Evolutionary conservation across 2,797 vertebrate species (phyloP), one percentile per base, ranked within the genome.

Genomic region (Microhierax caerulescens): DNA sequence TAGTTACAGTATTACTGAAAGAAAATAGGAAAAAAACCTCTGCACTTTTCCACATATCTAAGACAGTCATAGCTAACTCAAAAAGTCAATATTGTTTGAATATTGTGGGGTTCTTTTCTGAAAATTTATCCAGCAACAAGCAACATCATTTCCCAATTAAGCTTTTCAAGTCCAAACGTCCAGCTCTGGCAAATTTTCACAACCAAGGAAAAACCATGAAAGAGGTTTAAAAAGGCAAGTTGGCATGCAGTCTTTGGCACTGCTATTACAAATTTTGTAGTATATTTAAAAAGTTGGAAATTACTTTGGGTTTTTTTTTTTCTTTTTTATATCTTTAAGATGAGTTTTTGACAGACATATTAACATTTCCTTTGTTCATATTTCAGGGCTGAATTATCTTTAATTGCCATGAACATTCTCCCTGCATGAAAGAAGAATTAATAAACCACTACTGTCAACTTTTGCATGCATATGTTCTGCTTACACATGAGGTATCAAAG

Each of bases 311-410:
- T n/a, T n/a, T n/a, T 61, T 87, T 39, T 81, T 89, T 82, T 84
- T 39, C 9, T 25, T 63, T 92, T 94, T 88, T 69, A 37, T 87
- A 85, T 95, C 79, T 96, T 90, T 86, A 69, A 96, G 70, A 27
- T 70, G 80, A 89, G 86, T 89, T 97, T 95, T 87, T 95, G 94
- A 95, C 76, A 97, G 96, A 86, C 54, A 90, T 94, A 91, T 97
- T 95, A 85, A 23, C 83, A 95, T 93, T 96, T 85, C 30, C 15
- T 97, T 97, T 97, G 85, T 97, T 98, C 94, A 81, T 92, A 91
- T 75, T 72, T 94, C 86, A 97, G 75, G 69, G 51, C 79, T 70
- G 84, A 94, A 97, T 97, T 97, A 93, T 94, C 75, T 94, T 96
- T 97, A 97, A 95, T 94, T 95, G 92, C 56, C 50, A 75, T 76